Evolutionary conservation across 2,797 vertebrate species (phyloP).

Genomic region (Schizopygopsis pylzovi): DNA sequence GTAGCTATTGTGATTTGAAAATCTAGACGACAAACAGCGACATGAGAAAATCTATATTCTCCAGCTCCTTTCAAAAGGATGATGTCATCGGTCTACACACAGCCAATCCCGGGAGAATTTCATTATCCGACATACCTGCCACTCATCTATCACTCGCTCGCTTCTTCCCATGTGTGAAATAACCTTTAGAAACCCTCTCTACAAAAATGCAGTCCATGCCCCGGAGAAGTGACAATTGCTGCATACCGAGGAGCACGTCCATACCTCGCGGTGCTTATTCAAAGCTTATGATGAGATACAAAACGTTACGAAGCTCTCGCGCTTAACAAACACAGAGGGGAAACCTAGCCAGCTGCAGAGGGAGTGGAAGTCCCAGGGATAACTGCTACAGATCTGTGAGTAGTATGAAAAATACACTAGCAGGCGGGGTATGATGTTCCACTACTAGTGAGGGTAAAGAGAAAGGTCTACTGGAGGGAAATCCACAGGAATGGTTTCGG

Average conservation of each 20-base stretch:
- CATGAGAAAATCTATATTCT: constrained; percentile 53
- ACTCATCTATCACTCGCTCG: constrained; percentile 51
- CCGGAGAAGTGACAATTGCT: constrained; percentile 7
- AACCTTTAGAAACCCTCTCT: constrained; percentile 41
- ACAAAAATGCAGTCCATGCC: neutral
- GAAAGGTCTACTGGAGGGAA: constrained; percentile 22
- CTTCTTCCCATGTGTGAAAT: constrained; percentile 34
- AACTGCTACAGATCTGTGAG: constrained; percentile 16
- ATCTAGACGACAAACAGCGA: constrained; percentile 3
- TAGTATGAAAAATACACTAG: constrained; percentile 24
- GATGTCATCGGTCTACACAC: constrained; percentile 26
- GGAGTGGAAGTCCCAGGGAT: constrained; percentile 29
- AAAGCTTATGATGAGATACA: constrained; percentile 40
- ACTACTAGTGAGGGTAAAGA: neutral
- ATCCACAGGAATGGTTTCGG: constrained; percentile 22
- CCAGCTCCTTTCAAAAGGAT: constrained; percentile 38
- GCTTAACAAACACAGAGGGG: constrained; percentile 7
- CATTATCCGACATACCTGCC: constrained; percentile 54
- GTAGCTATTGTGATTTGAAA: constrained; percentile 15
- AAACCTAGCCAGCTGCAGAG: constrained; percentile 24
- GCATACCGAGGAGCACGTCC: constrained; percentile 20
- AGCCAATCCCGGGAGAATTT: constrained; percentile 48
- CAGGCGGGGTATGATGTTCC: neutral
- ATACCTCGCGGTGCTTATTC: constrained; percentile 34
- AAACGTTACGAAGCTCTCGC: constrained; percentile 34